Base-by-base conservation (phyloP, 35 echinoderm and acorn worm genomes). In the Anneissia japonica region DNA sequence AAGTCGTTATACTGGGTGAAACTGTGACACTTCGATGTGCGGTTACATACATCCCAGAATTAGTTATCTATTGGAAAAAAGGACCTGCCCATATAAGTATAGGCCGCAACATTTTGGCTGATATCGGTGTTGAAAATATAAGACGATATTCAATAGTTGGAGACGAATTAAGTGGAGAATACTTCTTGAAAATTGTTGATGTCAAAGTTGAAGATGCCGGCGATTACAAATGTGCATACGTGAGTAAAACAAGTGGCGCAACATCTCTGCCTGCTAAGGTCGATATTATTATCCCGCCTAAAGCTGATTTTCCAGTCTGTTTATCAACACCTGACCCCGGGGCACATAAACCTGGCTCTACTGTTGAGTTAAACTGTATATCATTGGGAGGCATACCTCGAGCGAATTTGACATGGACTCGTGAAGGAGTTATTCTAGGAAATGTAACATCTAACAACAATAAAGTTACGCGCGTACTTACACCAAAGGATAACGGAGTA, bases 141-240 rank as follows among this genome's bases (percentile, higher is more conserved):
- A 7, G 46, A 0, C 82, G 82, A 30, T 34, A 72, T 16, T 84
- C 82, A 10, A 72, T 56, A 72, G 82, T 35, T 2, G 82, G 82
- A 23, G 51, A 46, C 14, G 32, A 10, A 26, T 36, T 7, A 32
- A 84, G 46, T 19, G 46, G 46, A 10, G 73, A 72, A 72, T 73
- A 84, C 82, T 72, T 35, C 73, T 36, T 84, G 5, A 34, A 36
- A 32, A 84, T 84, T 17, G 33, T 56, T 34, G 82, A 84, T 34
- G 82, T 84, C n/a, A 84, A 72, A 73, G 46, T 36, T 72, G 82
- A 84, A 26, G 82, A 84, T 84, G 82, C 28, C 11, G 82, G 82
- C 7, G 82, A 55, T 38, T 84, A 84, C 31, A 34, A 34, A 19
- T 84, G 82, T 56, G 82, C 32, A 11, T 73, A 84, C 28, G 39